Conservation (phyloP, 2,797 vertebrate genomes). For the Salmo trutta region DNA sequence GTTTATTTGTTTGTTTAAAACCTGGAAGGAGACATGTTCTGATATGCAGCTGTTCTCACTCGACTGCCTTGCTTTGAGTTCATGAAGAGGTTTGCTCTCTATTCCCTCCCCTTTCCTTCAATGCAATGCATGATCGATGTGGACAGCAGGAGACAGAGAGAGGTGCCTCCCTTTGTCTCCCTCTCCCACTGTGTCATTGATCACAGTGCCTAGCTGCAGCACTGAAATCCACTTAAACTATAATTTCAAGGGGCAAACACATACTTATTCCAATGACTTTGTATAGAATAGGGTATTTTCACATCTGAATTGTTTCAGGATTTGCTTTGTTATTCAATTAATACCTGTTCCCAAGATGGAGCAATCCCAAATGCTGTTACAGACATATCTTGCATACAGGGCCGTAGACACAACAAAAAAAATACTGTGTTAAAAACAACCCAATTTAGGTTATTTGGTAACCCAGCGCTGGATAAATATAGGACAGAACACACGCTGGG, state of each 20-base stretch:
- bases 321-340: neutral
- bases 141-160: neutral
- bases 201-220: conserved; percentile 22
- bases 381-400: too few relatives aligned
- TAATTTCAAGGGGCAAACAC: conserved; percentile 19
- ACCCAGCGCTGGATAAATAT: too few relatives aligned
- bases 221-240: conserved; percentile 4
- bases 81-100: conserved; percentile 28
- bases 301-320: too few relatives aligned
- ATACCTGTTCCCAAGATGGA: neutral
- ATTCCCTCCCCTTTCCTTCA: neutral
- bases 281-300: neutral
- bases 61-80: conserved; percentile 27
- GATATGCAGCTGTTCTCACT: conserved; percentile 14
- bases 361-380: neutral
- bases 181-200: conserved; percentile 31
- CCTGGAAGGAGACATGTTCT: neutral
- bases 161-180: neutral
- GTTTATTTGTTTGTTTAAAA: neutral
- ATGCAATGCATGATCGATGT: neutral
- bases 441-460: too few relatives aligned
- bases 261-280: conserved; percentile 14
- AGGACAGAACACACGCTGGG: too few relatives aligned
- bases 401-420: too few relatives aligned
- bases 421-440: neutral